These are phyloP conservation scores for Saxicola maurus DNA, from an alignment of 2,797 vertebrate species.

Conservation along the genomic window DNA sequence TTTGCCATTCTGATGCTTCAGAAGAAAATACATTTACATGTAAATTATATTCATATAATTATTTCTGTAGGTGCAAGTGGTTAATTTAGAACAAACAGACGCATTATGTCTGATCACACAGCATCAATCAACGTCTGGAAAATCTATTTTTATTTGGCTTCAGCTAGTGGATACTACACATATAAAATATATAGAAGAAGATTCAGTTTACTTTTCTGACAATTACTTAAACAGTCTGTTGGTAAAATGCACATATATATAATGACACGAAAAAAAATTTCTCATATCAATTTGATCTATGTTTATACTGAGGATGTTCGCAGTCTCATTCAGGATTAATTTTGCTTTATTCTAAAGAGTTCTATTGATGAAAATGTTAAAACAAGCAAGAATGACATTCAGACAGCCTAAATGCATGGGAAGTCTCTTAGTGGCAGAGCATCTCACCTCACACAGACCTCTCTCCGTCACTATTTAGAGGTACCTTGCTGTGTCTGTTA, in stretches of 20 bases:
- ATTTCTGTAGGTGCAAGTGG: constrained; percentile 74
- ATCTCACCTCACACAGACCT: background rate
- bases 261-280: background rate
- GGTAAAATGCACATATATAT: background rate
- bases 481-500: background rate
- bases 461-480: background rate
- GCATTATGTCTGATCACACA: constrained; percentile 30
- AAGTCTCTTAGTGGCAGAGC: background rate
- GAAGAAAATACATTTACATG: constrained; percentile 88
- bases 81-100: constrained; percentile 49
- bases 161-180: background rate
- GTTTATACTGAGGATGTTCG: background rate
- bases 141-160: constrained; percentile 33
- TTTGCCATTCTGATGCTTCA: constrained; percentile 74
- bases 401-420: background rate
- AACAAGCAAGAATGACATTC: background rate
- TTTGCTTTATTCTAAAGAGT: background rate
- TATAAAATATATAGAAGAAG: constrained; percentile 10
- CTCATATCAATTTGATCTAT: background rate
- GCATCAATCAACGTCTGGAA: constrained; percentile 26
- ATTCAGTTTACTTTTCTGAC: background rate
- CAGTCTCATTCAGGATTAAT: background rate
- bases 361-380: background rate
- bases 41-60: constrained; percentile 87
- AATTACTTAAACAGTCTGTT: background rate